Evolutionary conservation across 2,888 invertebrate species (phyloP), one percentile per base, ranked within the genome.

Genomic region (Caenorhabditis sp.): DNA sequence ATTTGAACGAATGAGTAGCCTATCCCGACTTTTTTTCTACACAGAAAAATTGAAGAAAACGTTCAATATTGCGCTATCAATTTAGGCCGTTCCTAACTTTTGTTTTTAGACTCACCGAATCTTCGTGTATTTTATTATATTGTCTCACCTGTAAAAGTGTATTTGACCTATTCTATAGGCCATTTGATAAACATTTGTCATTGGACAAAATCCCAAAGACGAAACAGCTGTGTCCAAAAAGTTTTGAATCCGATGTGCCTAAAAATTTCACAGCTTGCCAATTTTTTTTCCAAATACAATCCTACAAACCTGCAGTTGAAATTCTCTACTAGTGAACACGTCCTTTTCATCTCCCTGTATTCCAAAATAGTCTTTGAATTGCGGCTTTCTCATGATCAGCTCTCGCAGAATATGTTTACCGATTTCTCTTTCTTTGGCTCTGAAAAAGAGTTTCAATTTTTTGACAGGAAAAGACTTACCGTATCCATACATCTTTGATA

Each of bases 91-190:
- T n/a, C n/a, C n/a, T n/a, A n/a, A n/a, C n/a, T n/a, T n/a, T n/a
- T n/a, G n/a, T n/a, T n/a, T n/a, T n/a, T n/a, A n/a, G n/a, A n/a
- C n/a, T n/a, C n/a, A n/a, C n/a, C n/a, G n/a, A n/a, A n/a, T n/a
- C n/a, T n/a, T n/a, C n/a, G n/a, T n/a, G n/a, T n/a, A n/a, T n/a
- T n/a, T n/a, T n/a, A n/a, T n/a, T n/a, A n/a, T n/a, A n/a, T n/a
- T n/a, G n/a, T n/a, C n/a, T 62, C 21, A 75, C 75, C 69, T 57
- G 53, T 76, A 76, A 51, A 72, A 79, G 60, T 79, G 79, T 31
- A 79, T 77, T 50, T 77, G 74, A 19, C 79, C 79, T n/a, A 79
- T 75, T 4, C 79, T 60, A 49, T 73, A 75, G 14, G 79, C 79
- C 77, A 79, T 77, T 49, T 69, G 69, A 55, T 69, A 66, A 24